phyloP scores from a whole-genome alignment of 2,113 vertebrate genomes.

The Percina caprodes region DNA sequence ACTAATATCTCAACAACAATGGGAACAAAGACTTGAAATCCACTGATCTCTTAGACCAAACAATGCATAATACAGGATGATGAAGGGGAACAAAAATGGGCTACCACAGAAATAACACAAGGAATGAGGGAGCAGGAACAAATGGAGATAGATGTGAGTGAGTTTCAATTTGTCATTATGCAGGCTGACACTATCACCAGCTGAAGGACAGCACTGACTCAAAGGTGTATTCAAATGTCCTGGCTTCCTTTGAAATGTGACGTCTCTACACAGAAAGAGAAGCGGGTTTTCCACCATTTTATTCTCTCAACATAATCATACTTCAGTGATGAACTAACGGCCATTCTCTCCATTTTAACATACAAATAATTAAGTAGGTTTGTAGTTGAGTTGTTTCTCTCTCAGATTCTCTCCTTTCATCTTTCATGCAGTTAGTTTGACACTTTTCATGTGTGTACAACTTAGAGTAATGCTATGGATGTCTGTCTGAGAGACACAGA shows the following conservation, averaged over 20 bases:
- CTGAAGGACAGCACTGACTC: slow-evolving; percentile 46
- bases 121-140: slow-evolving; percentile 40
- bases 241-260: slow-evolving; percentile 64
- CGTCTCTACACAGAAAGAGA: slow-evolving; percentile 12
- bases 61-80: slow-evolving; percentile 47
- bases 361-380: background rate
- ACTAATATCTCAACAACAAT: slow-evolving; percentile 36
- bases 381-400: background rate
- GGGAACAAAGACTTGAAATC: slow-evolving; percentile 48
- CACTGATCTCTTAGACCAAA: slow-evolving; percentile 57
- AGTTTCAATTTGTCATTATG: slow-evolving; percentile 50
- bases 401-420: slow-evolving; percentile 27
- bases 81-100: slow-evolving; percentile 57
- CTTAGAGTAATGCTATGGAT: background rate
- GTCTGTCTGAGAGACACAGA: background rate
- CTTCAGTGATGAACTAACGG: slow-evolving; percentile 17
- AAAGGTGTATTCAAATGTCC: slow-evolving; percentile 49
- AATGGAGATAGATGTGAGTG: slow-evolving; percentile 71
- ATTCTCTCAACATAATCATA: slow-evolving; percentile 33
- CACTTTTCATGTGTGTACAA: background rate
- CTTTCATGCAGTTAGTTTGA: background rate
- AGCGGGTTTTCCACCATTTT: slow-evolving; percentile 17
- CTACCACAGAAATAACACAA: slow-evolving; percentile 47
- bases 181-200: slow-evolving; percentile 43
- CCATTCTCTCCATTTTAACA: slow-evolving; percentile 14